phyloP scores from a whole-genome alignment of 1,140 invertebrate species.

The Drepana arcuata region DNA sequence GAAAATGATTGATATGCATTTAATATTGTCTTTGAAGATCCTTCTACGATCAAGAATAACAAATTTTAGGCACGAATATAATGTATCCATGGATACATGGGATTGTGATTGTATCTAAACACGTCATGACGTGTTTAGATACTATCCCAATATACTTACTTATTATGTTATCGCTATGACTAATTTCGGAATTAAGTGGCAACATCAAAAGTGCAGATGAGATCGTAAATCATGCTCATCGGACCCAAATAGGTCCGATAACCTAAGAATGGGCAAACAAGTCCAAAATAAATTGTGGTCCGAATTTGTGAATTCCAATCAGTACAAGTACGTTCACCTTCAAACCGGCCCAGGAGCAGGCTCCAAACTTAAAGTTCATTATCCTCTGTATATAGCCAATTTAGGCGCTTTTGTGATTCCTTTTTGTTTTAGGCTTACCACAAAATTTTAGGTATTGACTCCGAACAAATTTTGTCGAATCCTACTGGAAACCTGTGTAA shows the following conservation, averaged over 20 bases:
- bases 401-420: constrained; percentile 22
- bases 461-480: too few species aligned
- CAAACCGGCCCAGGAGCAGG: constrained; percentile 54
- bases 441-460: too few species aligned
- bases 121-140: too few species aligned
- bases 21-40: too few species aligned
- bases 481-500: too few species aligned
- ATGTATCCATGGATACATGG: too few species aligned
- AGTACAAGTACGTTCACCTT: constrained; percentile 57
- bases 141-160: too few species aligned
- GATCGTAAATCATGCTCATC: constrained; percentile 38
- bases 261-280: constrained; percentile 49
- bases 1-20: too few species aligned
- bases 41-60: too few species aligned
- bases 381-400: constrained; percentile 55
- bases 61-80: too few species aligned
- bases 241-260: constrained; percentile 54
- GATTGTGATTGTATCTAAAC: too few species aligned
- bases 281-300: constrained; percentile 47
- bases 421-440: too few species aligned
- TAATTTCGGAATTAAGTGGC: constrained; percentile 4
- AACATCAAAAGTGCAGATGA: constrained; percentile 29
- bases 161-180: constrained; percentile 5
- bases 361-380: constrained; percentile 53
- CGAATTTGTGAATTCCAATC: constrained; percentile 59